Base-by-base conservation (phyloP, 2,888 invertebrate genomes). In the Leucoma salicis region DNA sequence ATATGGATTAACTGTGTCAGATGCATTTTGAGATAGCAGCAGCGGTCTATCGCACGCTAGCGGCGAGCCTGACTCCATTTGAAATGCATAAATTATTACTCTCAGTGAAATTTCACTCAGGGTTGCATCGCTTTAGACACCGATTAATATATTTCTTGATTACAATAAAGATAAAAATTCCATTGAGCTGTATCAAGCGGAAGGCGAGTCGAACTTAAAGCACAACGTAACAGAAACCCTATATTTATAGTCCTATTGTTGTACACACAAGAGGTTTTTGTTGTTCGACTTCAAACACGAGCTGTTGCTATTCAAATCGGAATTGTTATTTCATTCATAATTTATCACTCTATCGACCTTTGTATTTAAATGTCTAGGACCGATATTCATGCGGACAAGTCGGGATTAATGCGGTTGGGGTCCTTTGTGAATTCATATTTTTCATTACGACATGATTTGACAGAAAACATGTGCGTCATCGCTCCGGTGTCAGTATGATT, bases 191-290 rank as follows among this genome's bases (percentile, higher is more conserved):
- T 75, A 73, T 72, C 67, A 68, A 70, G 73, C 70, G 68, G 72
- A 78, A 76, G 67, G 60, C 48, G 50, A 63, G 46, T 42, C 53
- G 31, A 45, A 46, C 51, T 59, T 63, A 45, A 42, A 59, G 57
- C 49, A 48, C 57, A 66, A 78, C 78, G 82, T 78, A 78, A 74
- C 72, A 76, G 72, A 72, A 71, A 79, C 78, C 73, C 75, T n/a
- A 78, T 82, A 82, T 86, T 84, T 83, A 85, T 84, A 80, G 75
- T 74, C 70, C 77, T 74, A 82, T 85, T 86, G 85, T 86, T 78
- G 67, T 63, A 67, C 57, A 70, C 51, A 74, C 67, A 74, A 71
- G 66, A 60, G 70, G 66, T 81, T 82, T 80, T 80, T 82, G 78
- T 78, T 78, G 74, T 70, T 70, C 63, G 56, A 65, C 68, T 62